phyloP scores from a whole-genome alignment of 2,797 vertebrate species.

The Crypturellus tataupa region DNA sequence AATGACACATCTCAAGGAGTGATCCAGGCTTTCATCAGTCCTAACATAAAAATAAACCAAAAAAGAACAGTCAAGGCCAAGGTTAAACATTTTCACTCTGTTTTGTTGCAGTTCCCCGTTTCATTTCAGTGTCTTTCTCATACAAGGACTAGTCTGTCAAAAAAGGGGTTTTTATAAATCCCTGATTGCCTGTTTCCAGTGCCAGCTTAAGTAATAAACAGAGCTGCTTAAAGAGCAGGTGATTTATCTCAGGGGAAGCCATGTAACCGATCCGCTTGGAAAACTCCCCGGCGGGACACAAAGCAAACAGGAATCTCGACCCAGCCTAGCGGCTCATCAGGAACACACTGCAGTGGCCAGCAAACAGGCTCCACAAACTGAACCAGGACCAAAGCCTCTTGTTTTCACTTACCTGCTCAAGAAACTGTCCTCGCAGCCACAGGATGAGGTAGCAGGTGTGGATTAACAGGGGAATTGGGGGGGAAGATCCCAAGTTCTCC shows the following conservation, averaged over 20 bases:
- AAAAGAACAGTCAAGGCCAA: background rate
- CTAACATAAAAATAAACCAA: background rate
- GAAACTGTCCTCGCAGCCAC: background rate
- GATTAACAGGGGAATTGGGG: background rate
- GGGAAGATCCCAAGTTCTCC: too few relatives aligned
- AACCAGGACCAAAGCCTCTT: background rate
- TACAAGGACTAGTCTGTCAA: background rate
- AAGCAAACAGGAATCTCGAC: background rate
- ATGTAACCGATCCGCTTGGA: background rate
- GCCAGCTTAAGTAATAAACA: background rate
- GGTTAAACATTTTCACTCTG: background rate
- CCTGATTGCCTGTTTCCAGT: background rate
- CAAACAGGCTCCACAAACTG: background rate
- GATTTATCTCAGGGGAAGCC: background rate
- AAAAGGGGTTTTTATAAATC: background rate
- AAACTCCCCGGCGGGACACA: background rate
- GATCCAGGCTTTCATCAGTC: background rate
- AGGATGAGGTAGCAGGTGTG: accelerated
- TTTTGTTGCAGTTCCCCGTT: background rate
- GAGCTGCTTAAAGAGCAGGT: too few relatives aligned
- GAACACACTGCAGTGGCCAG: background rate
- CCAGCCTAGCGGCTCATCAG: background rate
- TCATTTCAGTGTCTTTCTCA: background rate
- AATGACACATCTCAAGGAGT: background rate
- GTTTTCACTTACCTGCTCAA: background rate